Evolutionary conservation across 2,888 invertebrate species (phyloP), one percentile per base, ranked within the genome.

Genomic region (Marronus borbonicus): DNA sequence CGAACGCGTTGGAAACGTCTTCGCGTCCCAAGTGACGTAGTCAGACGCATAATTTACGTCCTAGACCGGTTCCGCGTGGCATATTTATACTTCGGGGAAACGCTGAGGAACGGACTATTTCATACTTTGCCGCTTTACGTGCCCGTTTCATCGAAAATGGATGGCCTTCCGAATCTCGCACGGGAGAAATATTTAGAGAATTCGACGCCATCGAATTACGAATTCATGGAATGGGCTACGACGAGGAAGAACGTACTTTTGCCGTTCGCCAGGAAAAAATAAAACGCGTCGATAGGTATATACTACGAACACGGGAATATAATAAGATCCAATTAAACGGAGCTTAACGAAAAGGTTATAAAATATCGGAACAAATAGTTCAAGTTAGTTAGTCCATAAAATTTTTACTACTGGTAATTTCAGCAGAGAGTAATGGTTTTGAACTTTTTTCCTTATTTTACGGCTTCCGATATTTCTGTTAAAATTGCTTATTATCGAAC

Each of bases 51-150:
- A 68, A 68, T 68, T 68, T 50, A 68, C 49, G 50, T 50, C 28
- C 20, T 68, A 68, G 68, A 49, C 49, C 68, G 68, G 68, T 68
- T 68, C 20, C 68, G n/a, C 50, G 12, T 68, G 68, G 50, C 68
- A 68, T 68, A 68, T 68, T 68, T 68, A 68, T 68, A 68, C 68
- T 68, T 68, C 68, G 68, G 68, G 68, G 28, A 20, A 50, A 7
- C 44, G 68, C 24, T 1, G 12, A 28, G 28, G 39, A 49, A 20
- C n/a, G 44, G 49, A 66, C 20, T 66, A 49, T 17, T 66, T 66
- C 66, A 49, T 66, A 66, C 68, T 50, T 68, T 68, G 14, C 20
- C 50, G 28, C 50, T 14, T 14, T 14, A 20, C 49, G 8, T 28
- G 62, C 62, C 31, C 14, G 62, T 62, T 62, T 50, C 50, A 52